A percentile compares a stretch with the other conserved stretches of the same genome.
Evolutionary conservation across 1,140 invertebrate species (phyloP).

Genomic region (Papilio xuthus): DNA sequence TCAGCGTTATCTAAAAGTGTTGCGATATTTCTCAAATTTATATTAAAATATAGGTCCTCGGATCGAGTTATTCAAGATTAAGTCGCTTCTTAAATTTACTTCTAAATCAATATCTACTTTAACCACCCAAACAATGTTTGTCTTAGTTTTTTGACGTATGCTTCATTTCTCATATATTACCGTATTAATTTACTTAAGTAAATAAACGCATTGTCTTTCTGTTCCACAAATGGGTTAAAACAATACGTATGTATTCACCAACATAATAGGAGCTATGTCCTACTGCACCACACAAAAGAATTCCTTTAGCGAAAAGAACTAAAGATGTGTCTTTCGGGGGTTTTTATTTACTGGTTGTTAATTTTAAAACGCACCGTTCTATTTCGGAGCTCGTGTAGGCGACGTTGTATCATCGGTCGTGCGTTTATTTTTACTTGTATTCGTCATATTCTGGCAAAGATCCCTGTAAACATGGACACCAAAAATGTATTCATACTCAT

Average conservation of each 20-base stretch:
- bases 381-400: constrained; percentile 52
- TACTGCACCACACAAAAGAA: constrained; percentile 3
- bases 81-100: not conserved
- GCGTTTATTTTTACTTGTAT: constrained; percentile 55
- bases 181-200: not conserved
- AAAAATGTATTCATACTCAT: constrained; percentile 1
- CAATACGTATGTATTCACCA: not conserved
- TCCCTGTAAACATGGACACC: constrained; percentile 53
- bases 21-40: not conserved
- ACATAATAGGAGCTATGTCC: not conserved
- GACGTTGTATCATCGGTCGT: constrained; percentile 52
- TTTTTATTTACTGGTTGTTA: constrained; percentile 11
- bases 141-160: too few species aligned
- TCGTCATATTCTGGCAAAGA: constrained; percentile 60
- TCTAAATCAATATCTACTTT: not conserved
- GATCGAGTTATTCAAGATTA: not conserved
- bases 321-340: not conserved
- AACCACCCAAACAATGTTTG: not conserved
- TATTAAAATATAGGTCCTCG: not conserved
- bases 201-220: not conserved
- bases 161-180: not conserved
- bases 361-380: constrained; percentile 35
- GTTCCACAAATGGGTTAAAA: not conserved
- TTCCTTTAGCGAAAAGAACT: constrained; percentile 10
- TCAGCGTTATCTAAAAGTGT: not conserved